Evolutionary conservation across 2,888 invertebrate genomes (phyloP).

Genomic region (Drosophila colorata): DNA sequence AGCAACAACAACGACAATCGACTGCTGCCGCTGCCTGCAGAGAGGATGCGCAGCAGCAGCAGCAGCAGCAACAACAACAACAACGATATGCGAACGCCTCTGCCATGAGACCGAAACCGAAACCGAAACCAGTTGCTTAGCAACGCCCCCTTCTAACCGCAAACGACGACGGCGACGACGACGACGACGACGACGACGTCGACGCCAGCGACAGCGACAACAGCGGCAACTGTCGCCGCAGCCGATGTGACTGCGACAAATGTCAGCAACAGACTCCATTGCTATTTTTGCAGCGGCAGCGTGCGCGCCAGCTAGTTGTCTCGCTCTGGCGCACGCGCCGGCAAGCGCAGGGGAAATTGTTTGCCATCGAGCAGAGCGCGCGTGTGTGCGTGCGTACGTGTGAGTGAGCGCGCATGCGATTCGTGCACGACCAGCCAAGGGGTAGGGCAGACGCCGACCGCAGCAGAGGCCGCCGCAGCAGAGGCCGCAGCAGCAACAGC

Average conservation of each 20-base stretch:
- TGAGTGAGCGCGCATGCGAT: slow-evolving; percentile 72
- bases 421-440: slow-evolving; percentile 53
- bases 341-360: slow-evolving; percentile 52
- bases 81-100: slow-evolving; percentile 46
- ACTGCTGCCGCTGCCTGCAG: slow-evolving; percentile 34
- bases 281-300: slow-evolving; percentile 64
- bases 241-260: slow-evolving; percentile 64
- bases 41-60: slow-evolving; percentile 41
- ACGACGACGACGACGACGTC: too few relatives aligned
- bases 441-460: slow-evolving; percentile 40
- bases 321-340: slow-evolving; percentile 42
- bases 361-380: slow-evolving; percentile 53
- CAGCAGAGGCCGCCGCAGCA: slow-evolving; percentile 3
- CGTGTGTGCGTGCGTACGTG: slow-evolving; percentile 37
- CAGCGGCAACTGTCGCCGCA: slow-evolving; percentile 50
- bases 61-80: slow-evolving; percentile 35
- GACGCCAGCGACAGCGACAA: slow-evolving; percentile 19
- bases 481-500: slow-evolving; percentile 3
- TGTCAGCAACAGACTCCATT: slow-evolving; percentile 84
- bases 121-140: slow-evolving; percentile 84
- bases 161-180: slow-evolving; percentile 50
- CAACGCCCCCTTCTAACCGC: slow-evolving; percentile 85
- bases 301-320: slow-evolving; percentile 54
- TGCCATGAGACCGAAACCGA: slow-evolving; percentile 56
- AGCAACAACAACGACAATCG: slow-evolving; percentile 17